Conservation (phyloP, 2,888 invertebrate species). For the Brenthis daphne region DNA sequence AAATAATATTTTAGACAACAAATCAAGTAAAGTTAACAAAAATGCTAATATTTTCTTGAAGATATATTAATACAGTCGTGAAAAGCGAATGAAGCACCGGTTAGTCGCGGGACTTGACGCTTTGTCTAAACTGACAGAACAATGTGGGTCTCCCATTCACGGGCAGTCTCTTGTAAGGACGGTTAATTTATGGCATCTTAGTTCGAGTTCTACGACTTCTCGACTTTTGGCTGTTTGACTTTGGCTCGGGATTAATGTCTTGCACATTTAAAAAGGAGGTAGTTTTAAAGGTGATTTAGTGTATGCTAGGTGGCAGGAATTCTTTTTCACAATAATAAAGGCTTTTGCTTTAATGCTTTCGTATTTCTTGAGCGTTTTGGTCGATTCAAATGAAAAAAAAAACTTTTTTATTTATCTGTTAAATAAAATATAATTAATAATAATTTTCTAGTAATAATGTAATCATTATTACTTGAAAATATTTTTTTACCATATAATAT, state of each 20-base stretch:
- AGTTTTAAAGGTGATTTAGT: conserved; percentile 18
- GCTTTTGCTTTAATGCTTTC: neutral
- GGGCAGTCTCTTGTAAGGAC: conserved; percentile 55
- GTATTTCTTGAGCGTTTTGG: neutral
- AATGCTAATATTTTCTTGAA: neutral
- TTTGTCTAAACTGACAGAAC: conserved; percentile 71
- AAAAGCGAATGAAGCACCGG: conserved; percentile 41
- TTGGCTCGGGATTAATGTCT: conserved; percentile 35
- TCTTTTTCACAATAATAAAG: neutral
- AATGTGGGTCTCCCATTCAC: conserved; percentile 62
- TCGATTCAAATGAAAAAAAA: too few relatives aligned
- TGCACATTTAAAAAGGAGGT: conserved; percentile 22
- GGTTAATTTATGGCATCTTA: conserved; percentile 57
- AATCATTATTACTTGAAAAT: too few relatives aligned
- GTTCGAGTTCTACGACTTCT: conserved; percentile 39
- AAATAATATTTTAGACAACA: too few relatives aligned
- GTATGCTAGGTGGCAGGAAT: neutral
- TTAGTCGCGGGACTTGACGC: conserved; percentile 63
- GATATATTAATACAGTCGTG: conserved; percentile 6
- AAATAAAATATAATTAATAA: too few relatives aligned
- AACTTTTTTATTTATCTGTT: too few relatives aligned
- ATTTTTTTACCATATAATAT: too few relatives aligned
- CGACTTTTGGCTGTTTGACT: conserved; percentile 36
- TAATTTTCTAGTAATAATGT: too few relatives aligned
- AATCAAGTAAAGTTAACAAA: neutral